A percentile compares a stretch with the other conserved stretches of the same genome.
Conservation (phyloP, 2,888 invertebrate genomes). For the Cetonia aurata region DNA sequence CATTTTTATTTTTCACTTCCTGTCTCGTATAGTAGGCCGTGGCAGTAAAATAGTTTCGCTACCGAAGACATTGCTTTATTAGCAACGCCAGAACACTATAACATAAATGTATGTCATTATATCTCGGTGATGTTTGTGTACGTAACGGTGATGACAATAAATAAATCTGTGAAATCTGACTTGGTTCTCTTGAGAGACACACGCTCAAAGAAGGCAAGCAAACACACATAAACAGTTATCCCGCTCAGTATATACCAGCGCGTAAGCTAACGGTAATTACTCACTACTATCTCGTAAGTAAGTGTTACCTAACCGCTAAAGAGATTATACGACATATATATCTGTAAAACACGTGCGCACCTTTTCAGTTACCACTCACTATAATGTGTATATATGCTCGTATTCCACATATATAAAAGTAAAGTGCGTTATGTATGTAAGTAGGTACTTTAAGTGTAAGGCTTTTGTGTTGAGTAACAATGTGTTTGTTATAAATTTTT, state of each 20-base stretch:
- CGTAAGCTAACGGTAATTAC: background rate
- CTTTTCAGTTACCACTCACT: background rate
- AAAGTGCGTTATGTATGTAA: background rate
- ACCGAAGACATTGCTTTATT: background rate
- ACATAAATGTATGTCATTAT: constrained; percentile 3
- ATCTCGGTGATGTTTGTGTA: background rate
- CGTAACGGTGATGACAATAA: background rate
- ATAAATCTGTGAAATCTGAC: background rate
- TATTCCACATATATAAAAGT: too few relatives aligned
- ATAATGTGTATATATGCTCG: background rate
- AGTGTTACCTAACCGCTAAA: constrained; percentile 3
- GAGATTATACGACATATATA: background rate
- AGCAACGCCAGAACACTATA: background rate
- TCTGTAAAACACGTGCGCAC: constrained; percentile 1
- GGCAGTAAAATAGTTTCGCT: background rate
- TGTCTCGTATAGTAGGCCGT: constrained; percentile 1
- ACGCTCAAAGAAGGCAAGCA: background rate
- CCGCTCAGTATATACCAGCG: background rate
- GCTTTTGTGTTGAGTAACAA: constrained; percentile 1
- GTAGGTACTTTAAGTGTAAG: background rate
- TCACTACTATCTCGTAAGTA: background rate
- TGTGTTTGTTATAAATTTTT: background rate
- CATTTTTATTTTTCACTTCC: constrained; percentile 44
- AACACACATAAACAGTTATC: background rate
- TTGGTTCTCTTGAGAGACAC: background rate